A percentile compares a stretch with the other conserved stretches of the same genome.
These are phyloP conservation scores for Hesperophylax magnus DNA, from an alignment of 1,140 invertebrate genomes.

Conservation along the genomic window DNA sequence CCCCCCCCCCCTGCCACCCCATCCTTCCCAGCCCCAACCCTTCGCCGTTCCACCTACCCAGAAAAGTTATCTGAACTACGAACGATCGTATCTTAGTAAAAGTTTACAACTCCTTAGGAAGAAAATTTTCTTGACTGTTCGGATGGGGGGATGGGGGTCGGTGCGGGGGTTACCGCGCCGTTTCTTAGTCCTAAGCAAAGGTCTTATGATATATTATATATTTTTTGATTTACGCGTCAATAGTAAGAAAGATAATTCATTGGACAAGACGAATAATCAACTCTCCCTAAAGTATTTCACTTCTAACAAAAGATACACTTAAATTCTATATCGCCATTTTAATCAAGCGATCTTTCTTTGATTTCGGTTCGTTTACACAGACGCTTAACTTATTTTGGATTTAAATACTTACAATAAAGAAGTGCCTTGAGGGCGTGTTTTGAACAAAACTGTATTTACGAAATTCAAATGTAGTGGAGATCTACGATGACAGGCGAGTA, in stretches of 20 bases:
- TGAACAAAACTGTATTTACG: no score
- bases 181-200: neutral
- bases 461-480: no score
- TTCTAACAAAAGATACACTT: no score
- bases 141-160: neutral
- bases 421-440: no score
- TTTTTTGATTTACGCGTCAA: conserved; percentile 13
- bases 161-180: neutral
- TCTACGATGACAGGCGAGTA: no score
- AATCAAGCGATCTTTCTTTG: no score
- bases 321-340: no score
- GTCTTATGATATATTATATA: conserved; percentile 15
- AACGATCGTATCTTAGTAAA: conserved; percentile 27
- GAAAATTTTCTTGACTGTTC: conserved; percentile 12
- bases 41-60: neutral
- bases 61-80: conserved; percentile 5
- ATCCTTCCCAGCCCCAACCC: neutral
- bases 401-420: no score
- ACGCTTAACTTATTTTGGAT: no score
- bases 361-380: no score
- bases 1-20: neutral
- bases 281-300: no score
- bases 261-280: no score
- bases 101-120: conserved; percentile 36
- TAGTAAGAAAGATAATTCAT: neutral